Evolutionary conservation across 1,140 invertebrate species (phyloP).

Genomic region (Caligus rogercresseyi): DNA sequence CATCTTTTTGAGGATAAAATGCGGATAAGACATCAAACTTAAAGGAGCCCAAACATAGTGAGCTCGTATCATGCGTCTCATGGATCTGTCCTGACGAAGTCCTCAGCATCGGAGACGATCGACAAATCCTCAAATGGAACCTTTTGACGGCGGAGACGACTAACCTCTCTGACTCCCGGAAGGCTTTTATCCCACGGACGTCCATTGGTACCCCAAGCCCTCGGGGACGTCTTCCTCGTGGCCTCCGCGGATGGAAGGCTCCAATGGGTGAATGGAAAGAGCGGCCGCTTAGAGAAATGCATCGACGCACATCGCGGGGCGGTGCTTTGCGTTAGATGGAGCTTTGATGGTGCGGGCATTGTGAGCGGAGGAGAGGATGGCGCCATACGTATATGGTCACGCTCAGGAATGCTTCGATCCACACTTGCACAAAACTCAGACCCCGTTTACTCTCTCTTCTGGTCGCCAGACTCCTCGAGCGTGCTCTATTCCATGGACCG

Average conservation of each 20-base stretch:
- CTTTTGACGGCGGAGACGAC: slow-evolving; percentile 53
- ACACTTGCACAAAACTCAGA: slow-evolving; percentile 61
- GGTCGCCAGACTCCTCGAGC: slow-evolving; percentile 65
- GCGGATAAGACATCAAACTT: slow-evolving; percentile 59
- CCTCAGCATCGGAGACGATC: slow-evolving; percentile 56
- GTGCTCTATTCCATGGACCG: slow-evolving; percentile 68
- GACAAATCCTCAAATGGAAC: slow-evolving; percentile 72
- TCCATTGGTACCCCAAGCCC: slow-evolving; percentile 53
- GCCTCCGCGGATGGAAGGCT: slow-evolving; percentile 83
- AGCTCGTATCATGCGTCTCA: slow-evolving; percentile 61
- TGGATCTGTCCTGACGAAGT: slow-evolving; percentile 75
- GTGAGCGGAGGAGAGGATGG: slow-evolving; percentile 91
- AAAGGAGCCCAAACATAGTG: slow-evolving; percentile 48
- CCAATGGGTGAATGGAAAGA: slow-evolving; percentile 61
- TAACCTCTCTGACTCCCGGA: slow-evolving; percentile 54
- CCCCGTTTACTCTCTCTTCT: slow-evolving; percentile 58
- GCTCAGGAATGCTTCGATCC: slow-evolving; percentile 81
- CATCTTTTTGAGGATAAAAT: slow-evolving; percentile 33
- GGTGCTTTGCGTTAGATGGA: slow-evolving; percentile 44
- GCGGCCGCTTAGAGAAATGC: slow-evolving; percentile 72
- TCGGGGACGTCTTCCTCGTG: slow-evolving; percentile 59
- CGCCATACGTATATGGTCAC: slow-evolving; percentile 85
- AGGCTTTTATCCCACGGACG: slow-evolving; percentile 67
- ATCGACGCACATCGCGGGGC: slow-evolving; percentile 70
- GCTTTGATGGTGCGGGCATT: slow-evolving; percentile 72